Evolutionary conservation across 2,113 vertebrate species (phyloP).

Genomic region (Craseonycteris thonglongyai): DNA sequence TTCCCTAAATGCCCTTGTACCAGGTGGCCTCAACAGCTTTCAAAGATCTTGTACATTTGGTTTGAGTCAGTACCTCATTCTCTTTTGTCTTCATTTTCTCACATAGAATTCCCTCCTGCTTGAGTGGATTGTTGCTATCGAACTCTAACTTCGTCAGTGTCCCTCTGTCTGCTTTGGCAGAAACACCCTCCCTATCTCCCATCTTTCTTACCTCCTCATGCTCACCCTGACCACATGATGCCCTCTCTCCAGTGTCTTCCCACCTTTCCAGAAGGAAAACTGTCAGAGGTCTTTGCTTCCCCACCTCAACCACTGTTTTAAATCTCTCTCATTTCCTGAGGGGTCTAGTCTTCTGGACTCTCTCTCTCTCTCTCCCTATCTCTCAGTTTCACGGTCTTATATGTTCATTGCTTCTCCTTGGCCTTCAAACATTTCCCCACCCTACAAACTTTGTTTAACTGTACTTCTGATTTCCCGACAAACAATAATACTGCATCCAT

Average conservation of each 20-base stretch:
- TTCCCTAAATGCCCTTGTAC: background rate
- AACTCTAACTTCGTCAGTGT: background rate
- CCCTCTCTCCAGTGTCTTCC: background rate
- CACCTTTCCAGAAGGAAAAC: background rate
- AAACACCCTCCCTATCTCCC: background rate
- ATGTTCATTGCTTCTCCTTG: background rate
- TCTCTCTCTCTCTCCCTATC: background rate
- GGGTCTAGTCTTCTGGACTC: background rate
- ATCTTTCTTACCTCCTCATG: background rate
- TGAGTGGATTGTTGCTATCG: background rate
- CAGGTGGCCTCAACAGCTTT: background rate
- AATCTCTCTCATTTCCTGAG: background rate
- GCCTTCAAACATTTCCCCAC: background rate
- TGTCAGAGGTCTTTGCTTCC: background rate
- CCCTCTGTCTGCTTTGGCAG: background rate
- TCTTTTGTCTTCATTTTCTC: background rate
- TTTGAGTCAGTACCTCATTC: background rate
- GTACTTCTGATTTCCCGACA: background rate
- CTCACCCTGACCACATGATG: background rate
- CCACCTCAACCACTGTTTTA: background rate
- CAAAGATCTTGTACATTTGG: no score
- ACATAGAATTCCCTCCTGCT: background rate
- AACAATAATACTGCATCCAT: background rate
- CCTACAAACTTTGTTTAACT: background rate
- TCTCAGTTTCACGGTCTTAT: background rate